phyloP scores from a whole-genome alignment of 2,113 vertebrate species.

The Callipepla californica region DNA sequence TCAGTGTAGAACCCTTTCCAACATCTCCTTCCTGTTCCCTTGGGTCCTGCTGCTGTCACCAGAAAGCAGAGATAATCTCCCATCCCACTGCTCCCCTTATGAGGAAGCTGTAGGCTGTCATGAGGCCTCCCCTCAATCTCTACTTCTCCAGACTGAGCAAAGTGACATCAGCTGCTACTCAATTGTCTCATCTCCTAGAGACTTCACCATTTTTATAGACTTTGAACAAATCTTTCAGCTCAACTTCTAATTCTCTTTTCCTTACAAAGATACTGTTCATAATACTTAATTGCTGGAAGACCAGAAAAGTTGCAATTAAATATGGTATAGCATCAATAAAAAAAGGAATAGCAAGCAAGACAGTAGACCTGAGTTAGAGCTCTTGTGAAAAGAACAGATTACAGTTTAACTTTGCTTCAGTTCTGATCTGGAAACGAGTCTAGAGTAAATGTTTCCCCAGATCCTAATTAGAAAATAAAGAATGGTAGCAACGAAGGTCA shows the following conservation, averaged over 20 bases:
- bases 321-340: not conserved
- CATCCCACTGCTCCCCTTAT: too few relatives aligned
- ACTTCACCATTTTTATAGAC: too few relatives aligned
- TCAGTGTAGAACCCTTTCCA: too few relatives aligned
- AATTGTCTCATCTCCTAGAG: too few relatives aligned
- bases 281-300: not conserved
- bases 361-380: not conserved
- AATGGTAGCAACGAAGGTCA: not conserved
- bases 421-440: not conserved
- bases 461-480: slow-evolving; percentile 38
- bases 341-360: not conserved
- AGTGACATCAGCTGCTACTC: too few relatives aligned
- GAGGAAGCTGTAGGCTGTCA: too few relatives aligned
- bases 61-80: too few relatives aligned
- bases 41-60: too few relatives aligned
- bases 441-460: not conserved
- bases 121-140: too few relatives aligned
- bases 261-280: not conserved
- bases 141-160: too few relatives aligned
- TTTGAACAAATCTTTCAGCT: not conserved
- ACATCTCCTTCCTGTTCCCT: too few relatives aligned
- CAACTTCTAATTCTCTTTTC: not conserved
- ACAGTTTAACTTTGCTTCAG: not conserved
- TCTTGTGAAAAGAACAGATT: not conserved
- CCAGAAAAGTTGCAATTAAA: slow-evolving; percentile 1